Base-by-base conservation (phyloP, 2,113 vertebrate genomes). In the Echinops telfairi region DNA sequence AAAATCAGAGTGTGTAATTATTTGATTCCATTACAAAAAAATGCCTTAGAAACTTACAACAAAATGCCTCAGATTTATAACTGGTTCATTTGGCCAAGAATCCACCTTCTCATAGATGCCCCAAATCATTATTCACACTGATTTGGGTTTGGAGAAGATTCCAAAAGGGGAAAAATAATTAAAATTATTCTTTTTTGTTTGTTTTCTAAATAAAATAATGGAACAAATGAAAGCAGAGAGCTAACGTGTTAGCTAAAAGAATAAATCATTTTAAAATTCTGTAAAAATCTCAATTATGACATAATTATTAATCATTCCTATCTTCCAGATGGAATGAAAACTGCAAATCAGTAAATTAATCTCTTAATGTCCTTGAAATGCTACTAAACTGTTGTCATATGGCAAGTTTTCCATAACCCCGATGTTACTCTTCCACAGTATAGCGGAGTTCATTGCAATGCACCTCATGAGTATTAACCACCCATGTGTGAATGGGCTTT, bases 301-400 rank as follows among this genome's bases (percentile, higher is more conserved):
- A 79, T 33, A 16, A 88, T 92, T 92, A 17, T 58, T 89, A 88
- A 76, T 88, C 70, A 83, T 83, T 88, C 47, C 38, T 86, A 9
- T 92, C 91, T 79, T 89, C n/a, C 27, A 77, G 43, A 93, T 89
- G 33, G 58, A 89, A 81, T 91, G 36, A 71, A 33, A 68, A 25
- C 80, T 92, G 29, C 64, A 94, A 79, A 95, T 89, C 68, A 91
- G 33, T 82, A 89, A 25, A 79, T 92, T 2, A 9, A 71, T 83
- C 11, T 82, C 92, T 93, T 92, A 53, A 92, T 23, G n/a, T 53
- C 60, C 78, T 92, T 64, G 77, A 82, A 87, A 80, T 82, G 64
- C 15, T 90, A 87, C 89, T 92, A 92, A 92, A 23, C 16, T 88
- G 82, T 25, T 43, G 76, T 53, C 47, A 53, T 53, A 53, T 53